Evolutionary conservation across 1,140 invertebrate species (phyloP), one percentile per base, ranked within the genome.

Genomic region (Musca domestica): DNA sequence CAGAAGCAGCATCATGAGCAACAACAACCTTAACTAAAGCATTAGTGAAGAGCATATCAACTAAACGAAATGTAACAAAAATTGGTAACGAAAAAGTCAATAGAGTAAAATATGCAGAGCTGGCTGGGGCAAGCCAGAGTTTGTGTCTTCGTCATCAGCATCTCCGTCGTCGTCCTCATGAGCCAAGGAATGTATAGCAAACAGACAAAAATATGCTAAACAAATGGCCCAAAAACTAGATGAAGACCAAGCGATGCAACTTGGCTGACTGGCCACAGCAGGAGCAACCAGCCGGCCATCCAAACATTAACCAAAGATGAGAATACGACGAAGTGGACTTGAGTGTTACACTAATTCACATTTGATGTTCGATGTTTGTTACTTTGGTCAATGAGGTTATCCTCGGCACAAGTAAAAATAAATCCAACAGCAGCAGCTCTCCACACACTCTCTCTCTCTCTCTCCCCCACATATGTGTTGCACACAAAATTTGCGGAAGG

Each of bases 341-440:
- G 56, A 61, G 56, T 61, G 56, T 61, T 61, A 19, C 56, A 61
- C 56, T 61, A 61, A 61, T 61, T 61, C 56, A 61, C 56, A 61
- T 61, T 61, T 61, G 56, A 61, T 61, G 56, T 61, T 61, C 56
- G 41, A 61, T 61, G 56, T 61, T 61, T 61, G 56, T 61, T 61
- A 61, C 56, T 61, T 61, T 61, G 56, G 56, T 61, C 56, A 61
- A 61, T 61, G 56, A 61, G 56, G 56, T 61, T 61, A 61, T 61
- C 56, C 56, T 61, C 56, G 34, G 34, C 34, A 61, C 56, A 61
- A 61, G 56, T 61, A 61, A 61, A 25, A 61, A 19, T 41, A 27
- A 34, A 19, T 61, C 9, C 22, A 61, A 19, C 20, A 19, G 6
- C 4, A 19, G 14, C 48, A 34, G 23, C 54, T 6, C 54, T 17